These are phyloP conservation scores for Enhydra lutris DNA, from an alignment of 2,113 vertebrate genomes.

Conservation along the genomic window DNA sequence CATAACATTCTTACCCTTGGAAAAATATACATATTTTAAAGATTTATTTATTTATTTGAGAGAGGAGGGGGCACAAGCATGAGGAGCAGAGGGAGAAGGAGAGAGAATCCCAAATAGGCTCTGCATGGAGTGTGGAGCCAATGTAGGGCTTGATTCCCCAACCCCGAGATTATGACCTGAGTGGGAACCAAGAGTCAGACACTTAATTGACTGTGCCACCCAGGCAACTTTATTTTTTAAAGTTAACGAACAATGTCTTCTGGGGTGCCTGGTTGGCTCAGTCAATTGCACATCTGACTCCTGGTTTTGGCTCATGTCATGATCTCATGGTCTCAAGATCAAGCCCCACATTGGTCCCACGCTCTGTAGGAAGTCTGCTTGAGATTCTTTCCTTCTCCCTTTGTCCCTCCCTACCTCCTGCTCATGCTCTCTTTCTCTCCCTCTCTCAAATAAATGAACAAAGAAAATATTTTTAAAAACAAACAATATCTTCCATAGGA, in stretches of 20 bases:
- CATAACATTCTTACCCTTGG: neutral
- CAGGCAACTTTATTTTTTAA: neutral
- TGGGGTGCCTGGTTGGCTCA: neutral
- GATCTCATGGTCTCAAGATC: neutral
- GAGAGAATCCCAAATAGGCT: neutral
- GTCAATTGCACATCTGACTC: neutral
- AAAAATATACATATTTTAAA: neutral
- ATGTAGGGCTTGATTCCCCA: neutral
- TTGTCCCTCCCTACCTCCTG: neutral
- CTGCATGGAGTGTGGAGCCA: neutral
- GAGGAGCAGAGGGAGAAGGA: neutral
- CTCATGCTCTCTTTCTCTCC: neutral
- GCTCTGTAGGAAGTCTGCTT: neutral
- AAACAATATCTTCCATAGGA: neutral
- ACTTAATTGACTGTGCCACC: neutral
- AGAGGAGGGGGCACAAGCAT: neutral
- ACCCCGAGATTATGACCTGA: neutral
- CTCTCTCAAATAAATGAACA: neutral
- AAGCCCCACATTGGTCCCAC: neutral
- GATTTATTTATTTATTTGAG: neutral
- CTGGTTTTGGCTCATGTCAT: neutral
- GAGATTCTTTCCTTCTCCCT: neutral
- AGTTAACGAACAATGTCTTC: neutral
- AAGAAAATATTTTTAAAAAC: neutral
- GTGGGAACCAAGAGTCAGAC: neutral